Evolutionary conservation across 1,140 invertebrate genomes (phyloP).

Genomic region (Eumeta japonica): DNA sequence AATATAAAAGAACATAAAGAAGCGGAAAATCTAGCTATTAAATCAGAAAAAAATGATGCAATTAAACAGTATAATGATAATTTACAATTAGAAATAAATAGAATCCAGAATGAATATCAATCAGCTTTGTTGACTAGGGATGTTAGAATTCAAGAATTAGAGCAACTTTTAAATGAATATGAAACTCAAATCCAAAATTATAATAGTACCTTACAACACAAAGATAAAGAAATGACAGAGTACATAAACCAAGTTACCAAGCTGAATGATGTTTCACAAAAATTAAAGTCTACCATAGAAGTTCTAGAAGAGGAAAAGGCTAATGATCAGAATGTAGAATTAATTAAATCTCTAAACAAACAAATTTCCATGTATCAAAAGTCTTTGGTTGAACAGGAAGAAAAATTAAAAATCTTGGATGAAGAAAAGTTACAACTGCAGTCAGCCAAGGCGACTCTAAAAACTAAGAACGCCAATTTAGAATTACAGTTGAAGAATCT

Average conservation of each 20-base stretch:
- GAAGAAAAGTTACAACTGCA: conserved; percentile 39
- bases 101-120: conserved; percentile 37
- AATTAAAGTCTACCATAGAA: conserved; percentile 47
- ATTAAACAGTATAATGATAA: conserved; percentile 21
- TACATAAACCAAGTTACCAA: conserved; percentile 55
- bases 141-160: conserved; percentile 37
- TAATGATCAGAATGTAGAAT: conserved; percentile 42
- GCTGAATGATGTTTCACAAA: conserved; percentile 50
- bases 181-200: conserved; percentile 42
- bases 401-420: conserved; percentile 42
- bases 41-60: no score
- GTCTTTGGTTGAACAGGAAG: conserved; percentile 38
- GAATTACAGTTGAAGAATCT: conserved; percentile 37
- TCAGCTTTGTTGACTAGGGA: conserved; percentile 27
- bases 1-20: conserved; percentile 27
- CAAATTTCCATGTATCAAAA: conserved; percentile 51
- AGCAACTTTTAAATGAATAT: conserved; percentile 40
- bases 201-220: conserved; percentile 39
- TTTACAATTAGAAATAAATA: conserved; percentile 37
- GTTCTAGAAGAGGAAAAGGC: conserved; percentile 52
- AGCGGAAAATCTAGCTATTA: conserved; percentile 22
- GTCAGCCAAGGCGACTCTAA: conserved; percentile 26
- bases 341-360: conserved; percentile 47
- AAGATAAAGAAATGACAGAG: conserved; percentile 52
- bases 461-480: conserved; percentile 27